Evolutionary conservation across 1,140 invertebrate genomes (phyloP).

Genomic region (Rhagoletis zephyria): DNA sequence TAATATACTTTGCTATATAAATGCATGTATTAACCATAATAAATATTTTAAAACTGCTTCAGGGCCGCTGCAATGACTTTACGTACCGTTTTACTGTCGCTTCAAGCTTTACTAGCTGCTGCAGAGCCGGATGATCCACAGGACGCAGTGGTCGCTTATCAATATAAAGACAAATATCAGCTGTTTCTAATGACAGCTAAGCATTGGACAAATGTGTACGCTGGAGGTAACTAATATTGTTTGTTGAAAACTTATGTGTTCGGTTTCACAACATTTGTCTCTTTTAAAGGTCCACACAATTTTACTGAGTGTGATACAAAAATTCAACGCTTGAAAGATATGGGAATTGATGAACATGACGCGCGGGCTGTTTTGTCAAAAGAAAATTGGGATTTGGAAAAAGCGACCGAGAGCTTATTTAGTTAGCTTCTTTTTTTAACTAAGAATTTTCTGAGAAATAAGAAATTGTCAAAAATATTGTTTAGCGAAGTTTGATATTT

Average conservation of each 20-base stretch:
- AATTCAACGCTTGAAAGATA: constrained; percentile 86
- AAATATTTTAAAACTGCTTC: too few relatives aligned
- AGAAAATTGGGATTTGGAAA: constrained; percentile 90
- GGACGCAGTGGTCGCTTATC: constrained; percentile 96
- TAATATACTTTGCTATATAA: too few relatives aligned
- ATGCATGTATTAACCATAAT: too few relatives aligned
- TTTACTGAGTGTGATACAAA: constrained; percentile 86
- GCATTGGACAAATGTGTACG: constrained; percentile 96
- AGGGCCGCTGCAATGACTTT: constrained; percentile 96
- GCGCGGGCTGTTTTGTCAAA: constrained; percentile 89
- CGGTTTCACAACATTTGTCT: constrained; percentile 45
- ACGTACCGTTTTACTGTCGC: constrained; percentile 92
- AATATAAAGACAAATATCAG: constrained; percentile 91
- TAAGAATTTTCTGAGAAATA: constrained; percentile 7
- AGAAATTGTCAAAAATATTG: constrained; percentile 47
- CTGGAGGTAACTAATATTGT: constrained; percentile 79
- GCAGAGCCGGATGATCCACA: constrained; percentile 97
- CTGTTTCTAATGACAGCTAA: constrained; percentile 91
- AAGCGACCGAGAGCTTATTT: constrained; percentile 90
- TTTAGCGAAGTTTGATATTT: constrained; percentile 39
- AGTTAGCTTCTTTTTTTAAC: constrained; percentile 78
- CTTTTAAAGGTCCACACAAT: constrained; percentile 78
- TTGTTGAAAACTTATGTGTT: not conserved
- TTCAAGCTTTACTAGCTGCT: constrained; percentile 92
- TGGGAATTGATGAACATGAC: constrained; percentile 89